A percentile compares a stretch with the other conserved stretches of the same genome.
phyloP scores from a whole-genome alignment of 2,888 invertebrate genomes.

The Chymomyza procnemis region DNA sequence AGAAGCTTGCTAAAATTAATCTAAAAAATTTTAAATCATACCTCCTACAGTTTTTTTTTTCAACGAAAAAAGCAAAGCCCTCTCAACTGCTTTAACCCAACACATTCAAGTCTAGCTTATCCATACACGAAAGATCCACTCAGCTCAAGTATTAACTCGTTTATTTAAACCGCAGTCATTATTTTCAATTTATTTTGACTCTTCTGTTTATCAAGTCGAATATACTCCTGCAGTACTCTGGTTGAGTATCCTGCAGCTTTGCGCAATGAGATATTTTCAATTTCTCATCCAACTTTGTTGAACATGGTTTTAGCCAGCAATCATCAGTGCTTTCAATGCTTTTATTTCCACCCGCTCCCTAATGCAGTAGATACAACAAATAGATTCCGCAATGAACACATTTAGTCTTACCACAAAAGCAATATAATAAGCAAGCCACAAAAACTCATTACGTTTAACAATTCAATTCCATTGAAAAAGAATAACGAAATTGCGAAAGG shows the following conservation, averaged over 20 bases:
- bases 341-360: background rate
- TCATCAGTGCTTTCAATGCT: background rate
- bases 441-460: constrained; percentile 53
- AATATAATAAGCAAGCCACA: constrained; percentile 31
- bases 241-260: background rate
- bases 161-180: background rate
- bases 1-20: no score
- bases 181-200: background rate
- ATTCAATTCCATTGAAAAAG: constrained; percentile 40
- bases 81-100: background rate
- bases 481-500: background rate
- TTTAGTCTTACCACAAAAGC: constrained; percentile 31
- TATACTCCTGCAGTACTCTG: background rate
- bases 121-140: background rate
- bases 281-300: background rate
- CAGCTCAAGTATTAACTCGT: background rate
- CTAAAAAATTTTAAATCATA: no score
- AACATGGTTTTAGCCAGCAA: background rate
- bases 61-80: no score
- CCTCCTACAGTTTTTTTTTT: no score
- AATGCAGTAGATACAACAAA: constrained; percentile 2
- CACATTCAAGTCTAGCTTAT: background rate
- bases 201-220: background rate
- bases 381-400: constrained; percentile 9
- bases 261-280: background rate